Conservation (phyloP, 2,888 invertebrate genomes). For the Rhagophthalmus giganteus region DNA sequence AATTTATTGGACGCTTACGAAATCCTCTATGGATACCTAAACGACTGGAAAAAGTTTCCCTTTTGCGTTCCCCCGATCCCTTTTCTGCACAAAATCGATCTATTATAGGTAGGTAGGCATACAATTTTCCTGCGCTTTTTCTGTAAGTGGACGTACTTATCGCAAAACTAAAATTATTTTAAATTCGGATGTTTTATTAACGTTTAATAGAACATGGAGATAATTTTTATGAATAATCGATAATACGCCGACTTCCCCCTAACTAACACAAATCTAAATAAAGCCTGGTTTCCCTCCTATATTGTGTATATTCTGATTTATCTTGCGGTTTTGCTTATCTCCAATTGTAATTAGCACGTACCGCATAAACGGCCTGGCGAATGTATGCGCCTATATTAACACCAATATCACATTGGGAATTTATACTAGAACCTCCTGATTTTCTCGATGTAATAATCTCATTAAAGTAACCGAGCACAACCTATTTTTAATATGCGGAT, state of each 20-base stretch:
- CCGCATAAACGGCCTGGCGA: slow-evolving; percentile 39
- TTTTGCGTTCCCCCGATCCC: slow-evolving; percentile 4
- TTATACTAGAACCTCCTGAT: slow-evolving; percentile 13
- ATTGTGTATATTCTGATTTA: slow-evolving; percentile 42
- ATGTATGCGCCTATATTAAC: slow-evolving; percentile 39
- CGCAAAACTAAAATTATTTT: too few relatives aligned
- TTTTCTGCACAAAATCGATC: not conserved
- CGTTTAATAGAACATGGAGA: not conserved
- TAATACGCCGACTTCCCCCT: slow-evolving; percentile 13
- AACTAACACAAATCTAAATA: slow-evolving; percentile 26
- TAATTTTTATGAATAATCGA: slow-evolving; percentile 14
- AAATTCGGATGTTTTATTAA: too few relatives aligned
- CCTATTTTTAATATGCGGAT: not conserved
- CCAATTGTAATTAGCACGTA: slow-evolving; percentile 45
- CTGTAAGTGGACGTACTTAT: too few relatives aligned
- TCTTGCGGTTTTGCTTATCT: slow-evolving; percentile 43
- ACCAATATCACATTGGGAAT: slow-evolving; percentile 34
- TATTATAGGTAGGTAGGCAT: too few relatives aligned
- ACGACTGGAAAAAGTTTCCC: slow-evolving; percentile 10
- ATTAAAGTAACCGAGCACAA: not conserved
- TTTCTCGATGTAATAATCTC: not conserved
- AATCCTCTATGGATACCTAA: slow-evolving; percentile 6
- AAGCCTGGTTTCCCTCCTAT: slow-evolving; percentile 27
- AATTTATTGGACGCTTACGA: slow-evolving; percentile 12
- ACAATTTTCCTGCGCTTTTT: too few relatives aligned